A percentile compares a stretch with the other conserved stretches of the same genome.
Evolutionary conservation across 2,113 vertebrate genomes (phyloP).

Genomic region (Regulus satrapa): DNA sequence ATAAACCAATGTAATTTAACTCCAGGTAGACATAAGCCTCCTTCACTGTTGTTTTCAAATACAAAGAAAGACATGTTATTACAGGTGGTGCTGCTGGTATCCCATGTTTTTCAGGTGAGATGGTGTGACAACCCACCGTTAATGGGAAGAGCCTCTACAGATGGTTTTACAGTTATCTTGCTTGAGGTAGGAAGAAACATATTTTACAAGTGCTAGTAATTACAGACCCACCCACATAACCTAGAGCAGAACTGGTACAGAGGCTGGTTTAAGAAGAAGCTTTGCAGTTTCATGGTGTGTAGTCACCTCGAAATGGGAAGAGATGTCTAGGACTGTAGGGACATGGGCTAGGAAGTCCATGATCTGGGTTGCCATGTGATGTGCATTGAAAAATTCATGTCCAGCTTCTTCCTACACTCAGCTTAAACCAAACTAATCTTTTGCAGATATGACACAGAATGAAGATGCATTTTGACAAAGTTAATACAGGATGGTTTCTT

Average conservation of each 20-base stretch:
- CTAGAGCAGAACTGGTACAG: background rate
- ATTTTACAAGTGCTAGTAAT: background rate
- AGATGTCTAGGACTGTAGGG: background rate
- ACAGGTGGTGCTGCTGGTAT: background rate
- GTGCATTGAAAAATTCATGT: background rate
- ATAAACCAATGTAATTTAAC: background rate
- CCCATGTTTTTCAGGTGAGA: background rate
- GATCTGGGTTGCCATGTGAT: accelerated
- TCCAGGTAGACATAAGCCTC: background rate
- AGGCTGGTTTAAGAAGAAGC: background rate
- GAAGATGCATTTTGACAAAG: background rate
- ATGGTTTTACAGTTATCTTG: background rate
- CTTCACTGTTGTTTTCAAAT: background rate
- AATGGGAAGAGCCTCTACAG: background rate
- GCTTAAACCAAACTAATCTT: background rate
- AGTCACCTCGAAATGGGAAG: background rate
- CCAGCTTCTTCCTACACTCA: background rate
- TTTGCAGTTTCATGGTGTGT: background rate
- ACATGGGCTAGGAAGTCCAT: accelerated
- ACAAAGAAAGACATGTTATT: background rate
- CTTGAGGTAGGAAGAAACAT: background rate
- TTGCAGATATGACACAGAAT: background rate
- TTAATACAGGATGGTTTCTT: too few relatives aligned
- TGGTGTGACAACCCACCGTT: background rate
- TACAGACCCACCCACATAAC: background rate